These are phyloP conservation scores for Cyclargus thomasi DNA, from an alignment of 1,140 invertebrate genomes.

Conservation along the genomic window DNA sequence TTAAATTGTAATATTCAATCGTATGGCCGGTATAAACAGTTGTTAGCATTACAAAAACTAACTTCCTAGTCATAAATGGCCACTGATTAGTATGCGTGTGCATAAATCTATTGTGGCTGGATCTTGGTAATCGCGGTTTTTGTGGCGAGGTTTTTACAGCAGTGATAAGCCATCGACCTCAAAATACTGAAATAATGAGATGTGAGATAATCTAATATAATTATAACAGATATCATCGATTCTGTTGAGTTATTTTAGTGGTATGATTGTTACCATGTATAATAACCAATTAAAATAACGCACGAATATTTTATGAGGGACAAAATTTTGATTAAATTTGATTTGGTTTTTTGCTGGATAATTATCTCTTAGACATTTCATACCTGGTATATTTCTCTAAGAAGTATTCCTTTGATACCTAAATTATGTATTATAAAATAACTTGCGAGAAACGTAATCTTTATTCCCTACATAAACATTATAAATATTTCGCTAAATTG, in stretches of 20 bases:
- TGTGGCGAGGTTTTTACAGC: background rate
- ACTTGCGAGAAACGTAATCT: no score
- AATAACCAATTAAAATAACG: background rate
- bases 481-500: background rate
- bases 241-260: background rate
- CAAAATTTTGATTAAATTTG: no score
- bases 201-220: constrained; percentile 8
- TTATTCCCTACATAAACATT: no score
- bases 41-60: background rate
- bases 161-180: background rate
- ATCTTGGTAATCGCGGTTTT: constrained; percentile 7
- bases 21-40: background rate
- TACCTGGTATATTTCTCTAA: no score
- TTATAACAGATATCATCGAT: constrained; percentile 11
- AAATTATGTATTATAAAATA: no score
- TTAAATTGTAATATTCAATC: background rate
- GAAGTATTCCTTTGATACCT: no score
- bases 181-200: constrained; percentile 7
- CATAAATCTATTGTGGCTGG: constrained; percentile 7
- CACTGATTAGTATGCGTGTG: background rate
- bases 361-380: no score
- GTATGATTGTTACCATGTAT: background rate
- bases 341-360: no score
- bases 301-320: background rate
- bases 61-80: background rate